phyloP scores from a whole-genome alignment of 2,113 vertebrate species.

The Chaetops frenatus region DNA sequence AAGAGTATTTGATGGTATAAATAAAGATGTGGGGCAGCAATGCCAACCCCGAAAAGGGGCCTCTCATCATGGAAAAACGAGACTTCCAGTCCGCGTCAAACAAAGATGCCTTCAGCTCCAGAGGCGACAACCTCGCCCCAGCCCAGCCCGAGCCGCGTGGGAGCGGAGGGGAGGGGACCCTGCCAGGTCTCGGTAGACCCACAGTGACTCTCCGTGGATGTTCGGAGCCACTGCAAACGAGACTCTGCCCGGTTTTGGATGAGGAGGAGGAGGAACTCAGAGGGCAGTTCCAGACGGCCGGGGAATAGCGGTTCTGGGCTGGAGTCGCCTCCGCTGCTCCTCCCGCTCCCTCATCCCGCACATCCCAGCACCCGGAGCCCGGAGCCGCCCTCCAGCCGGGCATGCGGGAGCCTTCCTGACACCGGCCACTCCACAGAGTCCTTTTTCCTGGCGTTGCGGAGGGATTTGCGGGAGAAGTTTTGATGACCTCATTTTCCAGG shows the following conservation, averaged over 20 bases:
- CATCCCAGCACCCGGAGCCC: background rate
- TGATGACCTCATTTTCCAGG: constrained; percentile 34
- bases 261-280: constrained; percentile 33
- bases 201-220: constrained; percentile 54
- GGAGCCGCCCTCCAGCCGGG: background rate
- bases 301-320: background rate
- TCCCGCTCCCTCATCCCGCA: background rate
- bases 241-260: background rate
- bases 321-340: background rate
- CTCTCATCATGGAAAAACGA: constrained; percentile 8
- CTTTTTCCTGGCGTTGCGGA: background rate
- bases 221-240: background rate
- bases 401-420: constrained; percentile 10
- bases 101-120: background rate
- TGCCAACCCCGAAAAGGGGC: background rate
- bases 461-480: background rate
- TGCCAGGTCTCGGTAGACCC: background rate
- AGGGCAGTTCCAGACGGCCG: background rate
- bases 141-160: background rate
- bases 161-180: background rate
- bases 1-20: background rate
- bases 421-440: background rate
- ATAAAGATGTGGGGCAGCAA: background rate
- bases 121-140: background rate
- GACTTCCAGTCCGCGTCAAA: background rate